These are phyloP conservation scores for Oreochromis mossambicus DNA, from an alignment of 2,797 vertebrate species.

Conservation along the genomic window DNA sequence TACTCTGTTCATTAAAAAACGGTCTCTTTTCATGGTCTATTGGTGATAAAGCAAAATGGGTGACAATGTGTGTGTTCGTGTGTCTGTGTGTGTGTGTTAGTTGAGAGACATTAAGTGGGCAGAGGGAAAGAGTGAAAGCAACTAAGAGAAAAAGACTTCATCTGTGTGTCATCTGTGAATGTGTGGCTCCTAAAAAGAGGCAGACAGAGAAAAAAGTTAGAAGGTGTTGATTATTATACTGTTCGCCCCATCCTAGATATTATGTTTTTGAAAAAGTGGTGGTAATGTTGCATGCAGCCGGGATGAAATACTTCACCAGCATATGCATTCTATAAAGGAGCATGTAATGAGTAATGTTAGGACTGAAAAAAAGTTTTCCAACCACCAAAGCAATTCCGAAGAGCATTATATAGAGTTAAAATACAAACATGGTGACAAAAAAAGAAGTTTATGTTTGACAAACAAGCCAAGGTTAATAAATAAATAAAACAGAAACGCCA, in stretches of 20 bases:
- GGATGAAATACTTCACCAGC: background rate
- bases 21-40: slow-evolving; percentile 32
- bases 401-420: background rate
- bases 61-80: background rate
- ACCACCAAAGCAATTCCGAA: background rate
- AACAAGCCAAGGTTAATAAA: background rate
- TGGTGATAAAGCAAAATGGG: slow-evolving; percentile 37
- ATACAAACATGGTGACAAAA: background rate
- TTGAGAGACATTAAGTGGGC: background rate
- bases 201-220: background rate
- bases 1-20: slow-evolving; percentile 48
- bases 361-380: accelerated
- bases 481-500: background rate
- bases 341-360: background rate
- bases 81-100: background rate
- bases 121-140: slow-evolving; percentile 16
- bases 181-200: slow-evolving; percentile 14
- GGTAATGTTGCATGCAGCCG: background rate
- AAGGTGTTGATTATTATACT: background rate
- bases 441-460: background rate
- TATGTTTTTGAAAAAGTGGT: background rate
- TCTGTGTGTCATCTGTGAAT: slow-evolving; percentile 33
- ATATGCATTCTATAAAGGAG: background rate
- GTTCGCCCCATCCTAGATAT: background rate
- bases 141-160: slow-evolving; percentile 28